Evolutionary conservation across 2,797 vertebrate species (phyloP), one percentile per base, ranked within the genome.

Genomic region (Amphiprion clarkii): DNA sequence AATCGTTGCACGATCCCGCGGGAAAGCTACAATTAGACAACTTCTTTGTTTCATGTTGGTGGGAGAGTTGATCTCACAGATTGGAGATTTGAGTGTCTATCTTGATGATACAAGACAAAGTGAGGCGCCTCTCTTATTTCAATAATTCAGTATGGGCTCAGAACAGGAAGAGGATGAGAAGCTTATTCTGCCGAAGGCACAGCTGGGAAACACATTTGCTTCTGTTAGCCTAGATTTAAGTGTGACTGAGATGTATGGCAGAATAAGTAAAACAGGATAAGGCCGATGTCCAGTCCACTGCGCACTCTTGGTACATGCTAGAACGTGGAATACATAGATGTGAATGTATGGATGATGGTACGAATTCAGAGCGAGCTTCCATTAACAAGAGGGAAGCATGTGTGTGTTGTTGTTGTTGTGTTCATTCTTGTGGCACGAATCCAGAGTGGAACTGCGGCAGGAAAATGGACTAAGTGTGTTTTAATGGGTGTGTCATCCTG

Each of bases 401-500:
- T 48, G 59, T 42, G 56, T 66, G 66, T 63, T 55, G 61, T 44
- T 79, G 57, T 81, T 9, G 33, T 12, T 39, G 36, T 39, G 62
- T 46, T 79, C 51, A 60, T 25, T 84, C 62, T 70, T 52, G 51
- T 83, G 75, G 70, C 68, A 76, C 56, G 67, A 73, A 71, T 77
- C 74, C 74, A 78, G 53, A 51, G 68, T n/a, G 56, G 57, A 54
- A 48, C 40, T 63, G 62, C 49, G 52, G 53, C 78, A 70, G 74
- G 57, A 55, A 83, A 86, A 86, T 77, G 81, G 71, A 84, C 83
- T 76, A 78, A 88, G 86, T 86, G 81, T 88, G 64, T 87, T 91
- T 90, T 91, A 91, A 93, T 87, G 83, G 86, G 70, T 67, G 81
- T 86, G 81, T 84, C 85, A 83, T 90, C 54, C 51, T 81, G 83